Evolutionary conservation across 2,888 invertebrate species (phyloP), one percentile per base, ranked within the genome.

Genomic region (Caenorhabditis sp.): DNA sequence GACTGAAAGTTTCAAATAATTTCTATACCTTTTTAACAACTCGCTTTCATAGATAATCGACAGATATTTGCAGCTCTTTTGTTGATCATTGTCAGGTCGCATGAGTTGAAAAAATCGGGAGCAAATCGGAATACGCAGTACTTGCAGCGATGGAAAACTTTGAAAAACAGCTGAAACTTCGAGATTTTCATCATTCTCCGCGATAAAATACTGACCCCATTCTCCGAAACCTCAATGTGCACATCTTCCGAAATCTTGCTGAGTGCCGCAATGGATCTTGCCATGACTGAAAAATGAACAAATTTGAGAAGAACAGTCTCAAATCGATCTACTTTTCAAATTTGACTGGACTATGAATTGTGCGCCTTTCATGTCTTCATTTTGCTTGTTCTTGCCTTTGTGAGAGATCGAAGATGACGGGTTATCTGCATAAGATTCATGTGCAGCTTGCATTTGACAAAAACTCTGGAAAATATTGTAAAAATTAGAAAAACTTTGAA

Each of bases 301-400:
- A 40, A 26, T 15, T 51, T 35, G 2, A 28, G 9, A 8, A 32
- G 35, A 47, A 1, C 28, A 32, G 15, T 58, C 20, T 26, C 18
- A 11, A n/a, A n/a, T 28, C 8, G n/a, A 18, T 20, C 35, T 44
- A 81, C 81, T 81, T 67, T 71, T 81, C 24, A 81, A 26, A 67
- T 81, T 81, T 8, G 76, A 76, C 37, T 81, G 76, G 6, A 81
- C 67, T 5, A 70, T 24, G 35, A 81, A 81, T 50, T 70, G 76
- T 20, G 81, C 81, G 51, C 81, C 81, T 71, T 81, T 81, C 65
- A 81, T 65, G 26, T 81, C 81, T 44, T 56, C 74, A 72, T 64
- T 13, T 26, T 78, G 56, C 13, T 35, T 51, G 3, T 32, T 37
- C 40, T 37, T 53, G 18, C 35, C 28, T 9, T 56, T 20, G 4